Evolutionary conservation across 92 coral and sea anemone genomes (phyloP), one percentile per base, ranked within the genome.

Genomic region (Heliopora coerulea): DNA sequence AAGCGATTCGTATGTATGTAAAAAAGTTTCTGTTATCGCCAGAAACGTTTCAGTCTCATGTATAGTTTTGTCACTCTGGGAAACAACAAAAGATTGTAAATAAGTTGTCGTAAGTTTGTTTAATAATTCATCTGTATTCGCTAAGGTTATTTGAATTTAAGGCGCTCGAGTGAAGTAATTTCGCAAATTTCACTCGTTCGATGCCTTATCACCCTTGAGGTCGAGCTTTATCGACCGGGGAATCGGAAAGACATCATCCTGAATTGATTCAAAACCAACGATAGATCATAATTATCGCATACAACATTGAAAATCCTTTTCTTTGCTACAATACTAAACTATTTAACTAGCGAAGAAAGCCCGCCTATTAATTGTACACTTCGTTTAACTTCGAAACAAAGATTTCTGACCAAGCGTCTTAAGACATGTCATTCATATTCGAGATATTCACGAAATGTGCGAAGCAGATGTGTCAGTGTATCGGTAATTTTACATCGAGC

Each of bases 351-450:
- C 18, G 62, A 48, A 50, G 28, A 29, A 67, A 44, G 49, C 21
- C 77, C 77, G 77, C 77, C 77, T 70, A 56, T 70, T 54, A 28
- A 70, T 70, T 70, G 61, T 41, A 70, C 63, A 50, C 49, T 54
- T 50, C 77, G 74, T 42, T 44, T 67, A 67, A 67, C 59, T 39
- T 49, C 26, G 20, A 29, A 42, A 67, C 59, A 67, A 48, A 20
- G 31, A 50, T 70, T 70, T 70, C 8, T 33, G 27, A 25, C 31
- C 9, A 18, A 13, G 32, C 23, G 39, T 50, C 44, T 10, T 52
- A 10, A 49, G 12, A 28, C 77, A 15, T 25, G 40, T 46, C 52
- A 46, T 46, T 46, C n/a, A 46, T 15, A 15, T 46, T 46, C n/a
- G 52, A 12, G 49, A 32, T 54, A 63, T 70, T 70, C 54, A 70